Evolutionary conservation across 23 tunicate genomes (phyloP).

Genomic region (Styela clava): DNA sequence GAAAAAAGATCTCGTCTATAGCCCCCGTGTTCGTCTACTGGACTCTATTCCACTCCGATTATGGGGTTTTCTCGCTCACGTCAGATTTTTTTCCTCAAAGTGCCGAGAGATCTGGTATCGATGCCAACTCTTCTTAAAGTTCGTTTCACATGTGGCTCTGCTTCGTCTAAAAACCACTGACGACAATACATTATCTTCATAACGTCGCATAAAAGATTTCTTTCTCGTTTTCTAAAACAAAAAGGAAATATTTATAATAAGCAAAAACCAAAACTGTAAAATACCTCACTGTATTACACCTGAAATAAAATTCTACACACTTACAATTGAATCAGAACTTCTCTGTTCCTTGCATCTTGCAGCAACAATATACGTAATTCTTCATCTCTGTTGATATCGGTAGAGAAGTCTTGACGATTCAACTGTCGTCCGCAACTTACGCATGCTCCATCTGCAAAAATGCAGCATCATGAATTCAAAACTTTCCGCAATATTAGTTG

Average conservation of each 20-base stretch:
- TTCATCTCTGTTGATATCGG: constrained; percentile 48
- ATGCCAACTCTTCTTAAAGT: constrained; percentile 87
- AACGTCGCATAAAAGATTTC: constrained; percentile 86
- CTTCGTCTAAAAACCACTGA: constrained; percentile 94
- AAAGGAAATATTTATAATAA: background rate
- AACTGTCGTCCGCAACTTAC: background rate
- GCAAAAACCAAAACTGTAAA: background rate
- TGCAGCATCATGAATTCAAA: background rate
- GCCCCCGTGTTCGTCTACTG: no score
- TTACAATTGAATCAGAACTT: constrained; percentile 72
- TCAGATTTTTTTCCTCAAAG: constrained; percentile 36
- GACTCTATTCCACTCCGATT: no score
- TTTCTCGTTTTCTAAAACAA: constrained; percentile 69
- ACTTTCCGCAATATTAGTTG: background rate
- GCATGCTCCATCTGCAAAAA: constrained; percentile 20
- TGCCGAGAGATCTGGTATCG: constrained; percentile 49
- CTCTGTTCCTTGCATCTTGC: constrained; percentile 85
- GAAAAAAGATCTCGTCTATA: no score
- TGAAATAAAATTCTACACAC: constrained; percentile 14
- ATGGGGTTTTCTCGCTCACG: no score
- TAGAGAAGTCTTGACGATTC: background rate
- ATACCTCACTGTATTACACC: background rate
- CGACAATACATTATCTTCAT: constrained; percentile 97
- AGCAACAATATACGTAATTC: constrained; percentile 65
- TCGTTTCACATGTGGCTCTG: constrained; percentile 77